phyloP scores from a whole-genome alignment of 2,113 vertebrate species.

The Scopus umbretta region DNA sequence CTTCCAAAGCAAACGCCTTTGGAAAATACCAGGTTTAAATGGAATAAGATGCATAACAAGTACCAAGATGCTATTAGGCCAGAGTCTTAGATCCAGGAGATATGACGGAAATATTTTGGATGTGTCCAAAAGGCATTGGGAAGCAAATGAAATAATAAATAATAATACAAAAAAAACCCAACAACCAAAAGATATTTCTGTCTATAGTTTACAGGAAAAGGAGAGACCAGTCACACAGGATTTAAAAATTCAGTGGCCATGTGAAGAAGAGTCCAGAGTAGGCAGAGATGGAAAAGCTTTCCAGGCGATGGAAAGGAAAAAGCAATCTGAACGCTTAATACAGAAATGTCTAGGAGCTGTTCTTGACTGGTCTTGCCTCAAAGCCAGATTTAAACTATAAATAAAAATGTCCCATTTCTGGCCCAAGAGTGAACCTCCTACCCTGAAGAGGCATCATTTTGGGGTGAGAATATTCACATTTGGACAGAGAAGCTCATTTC shows the following conservation, averaged over 20 bases:
- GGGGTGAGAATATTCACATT: neutral
- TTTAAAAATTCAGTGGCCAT: neutral
- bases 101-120: neutral
- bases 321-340: neutral
- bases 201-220: neutral
- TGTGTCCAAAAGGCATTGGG: neutral
- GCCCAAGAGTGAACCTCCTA: neutral
- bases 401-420: neutral
- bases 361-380: neutral
- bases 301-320: neutral
- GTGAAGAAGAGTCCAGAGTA: neutral
- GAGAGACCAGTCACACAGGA: neutral
- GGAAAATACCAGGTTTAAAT: conserved; percentile 37
- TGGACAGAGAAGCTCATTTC: neutral
- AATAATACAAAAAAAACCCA: neutral
- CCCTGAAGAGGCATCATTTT: neutral
- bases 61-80: neutral
- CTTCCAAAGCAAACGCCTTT: conserved; percentile 45
- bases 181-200: neutral
- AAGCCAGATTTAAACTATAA: neutral
- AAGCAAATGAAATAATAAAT: neutral
- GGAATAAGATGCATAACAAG: conserved; percentile 9
- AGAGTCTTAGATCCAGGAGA: neutral
- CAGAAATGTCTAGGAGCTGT: neutral
- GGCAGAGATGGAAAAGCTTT: neutral